Conservation (phyloP, 2,888 invertebrate species). For the Eilema caniola region DNA sequence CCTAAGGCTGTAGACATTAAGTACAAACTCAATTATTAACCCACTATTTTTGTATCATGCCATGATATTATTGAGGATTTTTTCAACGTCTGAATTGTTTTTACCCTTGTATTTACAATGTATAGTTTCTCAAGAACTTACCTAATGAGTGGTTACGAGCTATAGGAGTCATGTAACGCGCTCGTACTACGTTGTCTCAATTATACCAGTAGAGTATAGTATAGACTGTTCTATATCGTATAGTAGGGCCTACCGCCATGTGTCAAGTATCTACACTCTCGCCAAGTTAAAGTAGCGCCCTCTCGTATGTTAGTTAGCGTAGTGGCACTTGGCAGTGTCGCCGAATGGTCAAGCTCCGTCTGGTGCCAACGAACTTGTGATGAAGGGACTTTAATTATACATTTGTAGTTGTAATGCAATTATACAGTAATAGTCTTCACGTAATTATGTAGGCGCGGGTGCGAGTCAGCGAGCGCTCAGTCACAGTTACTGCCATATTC, state of each 20-base stretch:
- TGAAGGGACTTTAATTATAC: slow-evolving; percentile 25
- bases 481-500: slow-evolving; percentile 68
- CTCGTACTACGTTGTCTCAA: slow-evolving; percentile 16
- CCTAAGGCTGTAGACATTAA: slow-evolving; percentile 5
- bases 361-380: slow-evolving; percentile 31
- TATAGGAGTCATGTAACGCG: background rate
- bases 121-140: background rate
- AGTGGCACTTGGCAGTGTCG: background rate
- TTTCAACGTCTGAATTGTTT: slow-evolving; percentile 4
- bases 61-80: slow-evolving; percentile 6
- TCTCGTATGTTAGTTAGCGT: slow-evolving; percentile 7
- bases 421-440: slow-evolving; percentile 28
- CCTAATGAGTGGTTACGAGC: background rate
- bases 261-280: background rate
- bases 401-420: slow-evolving; percentile 32
- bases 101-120: background rate
- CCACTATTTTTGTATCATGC: background rate
- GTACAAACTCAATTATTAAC: slow-evolving; percentile 11
- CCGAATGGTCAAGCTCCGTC: slow-evolving; percentile 5
- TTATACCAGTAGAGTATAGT: slow-evolving; percentile 17
- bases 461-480: slow-evolving; percentile 32
- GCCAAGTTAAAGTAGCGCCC: slow-evolving; percentile 12
- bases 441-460: slow-evolving; percentile 7
- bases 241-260: slow-evolving; percentile 19
- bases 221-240: slow-evolving; percentile 22